These are phyloP conservation scores for Quadroppia sp. DNA, from an alignment of 2,888 invertebrate genomes.

Conservation along the genomic window DNA sequence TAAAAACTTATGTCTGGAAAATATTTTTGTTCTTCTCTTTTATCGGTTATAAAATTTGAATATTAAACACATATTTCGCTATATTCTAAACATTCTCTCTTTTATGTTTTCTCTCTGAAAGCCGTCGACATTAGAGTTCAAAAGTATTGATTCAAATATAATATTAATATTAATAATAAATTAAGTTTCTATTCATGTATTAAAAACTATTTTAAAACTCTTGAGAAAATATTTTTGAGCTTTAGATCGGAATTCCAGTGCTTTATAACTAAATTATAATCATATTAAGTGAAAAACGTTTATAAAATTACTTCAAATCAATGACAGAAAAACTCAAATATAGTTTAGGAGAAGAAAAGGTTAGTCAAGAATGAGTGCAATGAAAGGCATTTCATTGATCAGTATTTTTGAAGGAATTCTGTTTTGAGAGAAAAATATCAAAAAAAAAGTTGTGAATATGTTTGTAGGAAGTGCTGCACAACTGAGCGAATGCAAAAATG, in stretches of 20 bases:
- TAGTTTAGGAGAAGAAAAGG: too few relatives aligned
- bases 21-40: not conserved
- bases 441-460: not conserved
- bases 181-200: not conserved
- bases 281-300: not conserved
- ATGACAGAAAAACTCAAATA: too few relatives aligned
- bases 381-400: too few relatives aligned
- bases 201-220: not conserved
- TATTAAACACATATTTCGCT: too few relatives aligned
- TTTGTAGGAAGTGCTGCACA: too few relatives aligned
- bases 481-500: constrained; percentile 26
- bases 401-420: not conserved
- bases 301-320: not conserved
- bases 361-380: not conserved
- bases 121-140: too few relatives aligned
- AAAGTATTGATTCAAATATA: too few relatives aligned
- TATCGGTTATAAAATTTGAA: constrained; percentile 1
- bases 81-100: too few relatives aligned
- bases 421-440: not conserved
- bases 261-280: constrained; percentile 6
- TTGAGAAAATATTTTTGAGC: not conserved
- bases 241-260: too few relatives aligned
- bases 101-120: too few relatives aligned
- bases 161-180: too few relatives aligned
- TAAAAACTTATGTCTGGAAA: constrained; percentile 4